Evolutionary conservation across 2,888 invertebrate genomes (phyloP).

Genomic region (Cantharis rustica): DNA sequence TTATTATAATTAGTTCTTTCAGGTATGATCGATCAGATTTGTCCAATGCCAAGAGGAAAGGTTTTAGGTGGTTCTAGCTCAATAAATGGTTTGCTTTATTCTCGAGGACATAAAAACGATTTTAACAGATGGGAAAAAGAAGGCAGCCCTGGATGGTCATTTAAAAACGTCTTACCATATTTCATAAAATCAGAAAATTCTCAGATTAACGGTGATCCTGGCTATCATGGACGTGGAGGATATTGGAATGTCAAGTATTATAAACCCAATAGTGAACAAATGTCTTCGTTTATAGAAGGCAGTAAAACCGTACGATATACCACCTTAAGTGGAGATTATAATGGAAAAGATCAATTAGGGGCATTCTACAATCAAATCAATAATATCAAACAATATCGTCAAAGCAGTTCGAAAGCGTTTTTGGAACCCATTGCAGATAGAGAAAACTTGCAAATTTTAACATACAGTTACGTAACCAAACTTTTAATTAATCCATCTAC

Average conservation of each 20-base stretch:
- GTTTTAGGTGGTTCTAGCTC: constrained; percentile 35
- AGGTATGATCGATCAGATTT: constrained; percentile 34
- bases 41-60: constrained; percentile 33
- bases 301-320: constrained; percentile 62
- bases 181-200: constrained; percentile 46
- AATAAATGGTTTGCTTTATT: constrained; percentile 36
- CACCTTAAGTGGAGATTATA: constrained; percentile 62
- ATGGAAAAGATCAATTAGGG: constrained; percentile 64
- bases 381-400: constrained; percentile 62
- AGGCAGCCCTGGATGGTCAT: constrained; percentile 56
- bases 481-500: constrained; percentile 60
- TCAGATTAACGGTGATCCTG: constrained; percentile 60
- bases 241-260: constrained; percentile 69
- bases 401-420: constrained; percentile 66
- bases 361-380: constrained; percentile 68
- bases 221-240: constrained; percentile 68
- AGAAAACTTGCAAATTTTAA: constrained; percentile 63
- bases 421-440: constrained; percentile 59
- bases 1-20: background rate
- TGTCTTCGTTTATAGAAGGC: constrained; percentile 66
- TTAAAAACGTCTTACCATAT: constrained; percentile 46
- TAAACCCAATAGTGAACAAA: constrained; percentile 64
- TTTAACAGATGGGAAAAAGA: constrained; percentile 33
- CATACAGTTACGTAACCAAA: constrained; percentile 60
- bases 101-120: constrained; percentile 34